Percentiles rank a stretch among this genome's conserved stretches.
Evolutionary conservation across 2,113 vertebrate genomes (phyloP).

Genomic region (Prinia subflava): DNA sequence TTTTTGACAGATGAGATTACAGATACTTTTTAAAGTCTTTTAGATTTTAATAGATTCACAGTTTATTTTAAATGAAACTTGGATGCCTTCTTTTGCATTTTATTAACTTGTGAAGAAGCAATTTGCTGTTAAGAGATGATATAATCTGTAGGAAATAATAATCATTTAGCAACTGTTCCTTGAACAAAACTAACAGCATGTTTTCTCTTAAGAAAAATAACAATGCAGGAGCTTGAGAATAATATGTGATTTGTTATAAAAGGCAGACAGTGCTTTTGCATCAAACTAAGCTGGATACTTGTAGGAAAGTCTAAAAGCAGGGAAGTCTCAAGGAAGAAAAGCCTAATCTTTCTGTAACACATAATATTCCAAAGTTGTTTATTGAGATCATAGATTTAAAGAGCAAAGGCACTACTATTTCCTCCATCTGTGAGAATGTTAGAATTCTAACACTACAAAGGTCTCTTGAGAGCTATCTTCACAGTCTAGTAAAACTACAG

Average conservation of each 20-base stretch:
- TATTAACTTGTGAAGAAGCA: background rate
- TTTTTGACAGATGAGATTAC: background rate
- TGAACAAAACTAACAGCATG: background rate
- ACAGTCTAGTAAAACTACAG: background rate
- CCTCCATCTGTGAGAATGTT: background rate
- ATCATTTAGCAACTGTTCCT: slow-evolving; percentile 10
- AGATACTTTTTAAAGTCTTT: background rate
- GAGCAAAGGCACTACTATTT: background rate
- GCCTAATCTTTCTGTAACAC: background rate
- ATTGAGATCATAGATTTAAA: background rate
- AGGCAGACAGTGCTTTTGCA: background rate
- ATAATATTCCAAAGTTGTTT: background rate
- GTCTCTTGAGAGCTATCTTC: background rate
- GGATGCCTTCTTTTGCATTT: background rate
- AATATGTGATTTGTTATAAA: background rate
- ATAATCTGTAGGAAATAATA: slow-evolving; percentile 23
- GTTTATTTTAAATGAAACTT: background rate
- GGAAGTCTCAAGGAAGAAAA: background rate
- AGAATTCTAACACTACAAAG: background rate
- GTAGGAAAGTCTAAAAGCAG: background rate
- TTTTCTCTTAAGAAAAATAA: slow-evolving; percentile 12
- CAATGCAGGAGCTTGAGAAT: background rate
- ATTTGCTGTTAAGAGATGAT: background rate
- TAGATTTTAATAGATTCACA: background rate
- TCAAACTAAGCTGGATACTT: background rate